Base-by-base conservation (phyloP, 2,113 vertebrate species). In the Cyphomyrus discorhynchus region DNA sequence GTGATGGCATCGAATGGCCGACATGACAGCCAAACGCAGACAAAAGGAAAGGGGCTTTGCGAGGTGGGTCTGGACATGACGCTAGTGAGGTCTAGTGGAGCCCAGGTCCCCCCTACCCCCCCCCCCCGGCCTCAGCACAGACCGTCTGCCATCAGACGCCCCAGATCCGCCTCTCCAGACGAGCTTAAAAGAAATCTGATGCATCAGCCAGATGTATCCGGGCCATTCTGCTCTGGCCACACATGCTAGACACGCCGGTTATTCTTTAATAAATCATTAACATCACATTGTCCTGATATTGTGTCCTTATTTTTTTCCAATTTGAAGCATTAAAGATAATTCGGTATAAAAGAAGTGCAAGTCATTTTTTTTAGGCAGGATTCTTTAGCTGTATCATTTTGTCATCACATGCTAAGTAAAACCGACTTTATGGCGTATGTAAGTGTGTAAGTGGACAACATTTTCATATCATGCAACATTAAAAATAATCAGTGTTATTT, bases 201-300 rank as follows among this genome's bases (percentile, higher is more conserved):
- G 89, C 10, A 35, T 89, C 86, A 56, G 89, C 90, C 93, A 93
- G 90, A 92, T 91, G 91, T 70, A 88, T 86, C 90, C 31, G 53
- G 88, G n/a, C 89, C 35, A 0, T 31, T 89, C 84, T 50, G 74
- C 56, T 88, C 56, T 58, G 86, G 19, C 52, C 21, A 8, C 19
- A 21, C 31, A 62, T 66, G 35, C 87, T 31, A 19, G 15, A 66
- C 6, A 35, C 19, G 19, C 35, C 5, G 0, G 35, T 35, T 21
- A 42, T 88, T 42, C 39, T 31, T 56, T 21, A 53, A 56, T 46
- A 39, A 31, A 74, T 52, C 62, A 35, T 35, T 10, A 49, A 80
- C 70, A 31, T 80, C 1, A 42, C 47, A 21, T 5, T n/a, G 13
- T 21, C 47, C 47, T 52, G 47, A 21, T 42, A 80, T 53, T 46